Evolutionary conservation across 2,113 vertebrate species (phyloP).

Genomic region (Scatophagus argus): DNA sequence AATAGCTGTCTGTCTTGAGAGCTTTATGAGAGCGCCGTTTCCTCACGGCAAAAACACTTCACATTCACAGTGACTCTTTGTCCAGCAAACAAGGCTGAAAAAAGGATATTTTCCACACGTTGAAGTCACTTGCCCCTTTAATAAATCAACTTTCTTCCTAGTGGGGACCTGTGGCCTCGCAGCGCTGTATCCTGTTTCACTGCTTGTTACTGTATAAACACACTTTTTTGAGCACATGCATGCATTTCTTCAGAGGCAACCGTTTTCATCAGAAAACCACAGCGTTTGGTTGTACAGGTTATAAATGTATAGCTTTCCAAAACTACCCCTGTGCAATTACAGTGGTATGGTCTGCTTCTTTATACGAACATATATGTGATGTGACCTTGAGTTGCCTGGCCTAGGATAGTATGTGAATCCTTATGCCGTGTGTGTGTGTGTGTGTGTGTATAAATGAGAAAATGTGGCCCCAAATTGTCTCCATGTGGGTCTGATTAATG

Average conservation of each 20-base stretch:
- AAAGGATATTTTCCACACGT: slow-evolving; percentile 48
- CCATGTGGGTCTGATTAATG: slow-evolving; percentile 63
- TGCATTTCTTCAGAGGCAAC: slow-evolving; percentile 64
- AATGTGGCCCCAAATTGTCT: slow-evolving; percentile 52
- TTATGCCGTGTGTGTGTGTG: slow-evolving; percentile 7
- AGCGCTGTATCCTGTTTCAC: slow-evolving; percentile 54
- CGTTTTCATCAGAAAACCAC: slow-evolving; percentile 59
- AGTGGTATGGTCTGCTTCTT: slow-evolving; percentile 41
- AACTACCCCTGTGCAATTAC: slow-evolving; percentile 60
- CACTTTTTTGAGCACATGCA: slow-evolving; percentile 35
- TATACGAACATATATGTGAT: slow-evolving; percentile 42
- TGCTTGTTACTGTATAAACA: slow-evolving; percentile 62
- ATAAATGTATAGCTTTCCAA: slow-evolving; percentile 39
- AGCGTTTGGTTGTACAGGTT: slow-evolving; percentile 41
- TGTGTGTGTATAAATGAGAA: slow-evolving; percentile 30
- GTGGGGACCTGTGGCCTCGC: slow-evolving; percentile 28
- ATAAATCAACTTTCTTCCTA: slow-evolving; percentile 49
- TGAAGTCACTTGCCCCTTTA: slow-evolving; percentile 44
- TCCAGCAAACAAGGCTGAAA: slow-evolving; percentile 56
- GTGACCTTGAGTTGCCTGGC: slow-evolving; percentile 58
- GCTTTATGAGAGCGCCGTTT: slow-evolving; percentile 30
- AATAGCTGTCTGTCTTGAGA: slow-evolving; percentile 31
- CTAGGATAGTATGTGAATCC: slow-evolving; percentile 36
- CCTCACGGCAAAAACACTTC: slow-evolving; percentile 28
- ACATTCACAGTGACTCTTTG: slow-evolving; percentile 57